phyloP scores from a whole-genome alignment of 2,113 vertebrate species.

The Neodon shergylaensis region DNA sequence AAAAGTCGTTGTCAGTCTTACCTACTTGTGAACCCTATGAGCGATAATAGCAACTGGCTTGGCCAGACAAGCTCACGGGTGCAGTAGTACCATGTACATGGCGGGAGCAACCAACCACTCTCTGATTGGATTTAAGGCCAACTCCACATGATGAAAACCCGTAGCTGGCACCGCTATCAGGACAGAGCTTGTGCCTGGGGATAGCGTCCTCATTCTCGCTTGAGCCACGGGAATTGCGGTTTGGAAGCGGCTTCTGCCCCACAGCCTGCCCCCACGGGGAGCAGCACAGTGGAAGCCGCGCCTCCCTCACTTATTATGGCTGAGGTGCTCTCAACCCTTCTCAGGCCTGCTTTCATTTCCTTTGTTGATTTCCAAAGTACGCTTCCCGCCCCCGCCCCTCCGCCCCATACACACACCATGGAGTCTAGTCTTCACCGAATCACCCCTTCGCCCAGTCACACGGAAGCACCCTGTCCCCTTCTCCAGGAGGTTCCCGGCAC shows the following conservation, averaged over 20 bases:
- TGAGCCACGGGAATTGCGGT: background rate
- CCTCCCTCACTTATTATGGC: background rate
- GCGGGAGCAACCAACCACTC: background rate
- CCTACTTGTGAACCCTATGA: background rate
- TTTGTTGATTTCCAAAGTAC: background rate
- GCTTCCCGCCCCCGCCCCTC: rapidly evolving
- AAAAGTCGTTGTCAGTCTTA: background rate
- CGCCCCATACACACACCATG: too few species aligned
- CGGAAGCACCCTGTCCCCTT: background rate
- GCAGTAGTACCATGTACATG: background rate
- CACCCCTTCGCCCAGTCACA: rapidly evolving
- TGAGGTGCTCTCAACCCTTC: background rate
- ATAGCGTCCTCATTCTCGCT: background rate
- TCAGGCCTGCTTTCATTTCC: background rate
- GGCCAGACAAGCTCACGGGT: too few species aligned
- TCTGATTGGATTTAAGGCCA: background rate
- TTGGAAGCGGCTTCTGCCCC: background rate
- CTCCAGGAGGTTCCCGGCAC: background rate
- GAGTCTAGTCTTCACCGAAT: background rate
- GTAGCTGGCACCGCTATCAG: background rate
- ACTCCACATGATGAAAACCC: background rate
- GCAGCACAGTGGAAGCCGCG: rapidly evolving
- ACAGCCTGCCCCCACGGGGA: background rate
- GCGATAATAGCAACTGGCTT: too few species aligned
- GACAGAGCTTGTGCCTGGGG: background rate